These are phyloP conservation scores for Drosophila pseudoobscura DNA, from an alignment of 1,140 invertebrate species.

Conservation along the genomic window DNA sequence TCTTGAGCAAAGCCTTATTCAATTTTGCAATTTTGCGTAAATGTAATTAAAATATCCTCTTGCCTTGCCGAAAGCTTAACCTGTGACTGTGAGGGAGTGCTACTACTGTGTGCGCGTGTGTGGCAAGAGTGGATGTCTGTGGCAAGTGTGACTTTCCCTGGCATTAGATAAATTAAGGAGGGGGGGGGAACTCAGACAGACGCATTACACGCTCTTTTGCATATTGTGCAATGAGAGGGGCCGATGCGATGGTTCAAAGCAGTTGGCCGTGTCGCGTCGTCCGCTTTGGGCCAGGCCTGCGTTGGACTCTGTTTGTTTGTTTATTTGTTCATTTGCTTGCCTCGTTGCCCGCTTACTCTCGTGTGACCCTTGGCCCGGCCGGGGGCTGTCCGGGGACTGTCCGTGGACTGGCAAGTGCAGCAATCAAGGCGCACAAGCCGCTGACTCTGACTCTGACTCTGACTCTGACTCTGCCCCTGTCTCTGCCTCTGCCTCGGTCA, in stretches of 20 bases:
- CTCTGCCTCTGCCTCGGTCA: conserved; percentile 62
- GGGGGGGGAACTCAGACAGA: conserved; percentile 24
- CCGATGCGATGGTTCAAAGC: conserved; percentile 46
- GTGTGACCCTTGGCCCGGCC: conserved; percentile 52
- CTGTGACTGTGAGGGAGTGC: conserved; percentile 41
- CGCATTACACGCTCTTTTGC: conserved; percentile 72
- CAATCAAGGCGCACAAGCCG: conserved; percentile 70
- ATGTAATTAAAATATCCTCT: conserved; percentile 80
- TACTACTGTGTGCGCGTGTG: too few species aligned
- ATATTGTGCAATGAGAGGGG: conserved; percentile 61
- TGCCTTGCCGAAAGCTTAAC: conserved; percentile 54
- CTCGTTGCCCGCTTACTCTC: conserved; percentile 26
- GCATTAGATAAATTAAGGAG: conserved; percentile 52
- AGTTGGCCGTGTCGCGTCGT: conserved; percentile 21
- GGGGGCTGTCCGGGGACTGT: conserved; percentile 4
- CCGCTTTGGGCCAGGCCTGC: conserved; percentile 22
- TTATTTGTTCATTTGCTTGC: conserved; percentile 59
- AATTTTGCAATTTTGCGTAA: conserved; percentile 77
- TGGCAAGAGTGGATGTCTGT: not conserved
- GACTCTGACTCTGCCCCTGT: conserved; percentile 13
- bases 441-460: too few species aligned
- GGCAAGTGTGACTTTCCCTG: conserved; percentile 59
- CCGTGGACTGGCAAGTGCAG: conserved; percentile 55
- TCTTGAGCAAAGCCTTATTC: conserved; percentile 55
- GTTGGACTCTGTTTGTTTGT: conserved; percentile 40